These are phyloP conservation scores for Dipodomys merriami DNA, from an alignment of 2,113 vertebrate species.

Conservation along the genomic window DNA sequence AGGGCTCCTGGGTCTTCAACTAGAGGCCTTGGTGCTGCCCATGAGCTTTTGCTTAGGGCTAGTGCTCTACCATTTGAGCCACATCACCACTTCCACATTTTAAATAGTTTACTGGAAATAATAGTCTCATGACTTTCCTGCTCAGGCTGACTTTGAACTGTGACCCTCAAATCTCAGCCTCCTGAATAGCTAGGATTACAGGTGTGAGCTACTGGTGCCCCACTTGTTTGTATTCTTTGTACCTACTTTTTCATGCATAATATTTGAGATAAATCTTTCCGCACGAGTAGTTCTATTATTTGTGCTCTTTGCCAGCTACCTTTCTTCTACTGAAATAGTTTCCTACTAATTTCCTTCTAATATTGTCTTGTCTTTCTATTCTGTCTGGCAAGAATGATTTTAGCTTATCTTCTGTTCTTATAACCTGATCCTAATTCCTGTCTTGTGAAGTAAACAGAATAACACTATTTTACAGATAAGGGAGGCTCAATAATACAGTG, in stretches of 20 bases:
- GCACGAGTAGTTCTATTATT: neutral
- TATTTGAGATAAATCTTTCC: neutral
- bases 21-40: no score
- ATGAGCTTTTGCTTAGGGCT: no score
- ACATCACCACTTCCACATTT: no score
- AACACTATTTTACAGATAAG: neutral
- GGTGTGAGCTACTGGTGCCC: no score
- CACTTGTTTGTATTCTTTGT: neutral
- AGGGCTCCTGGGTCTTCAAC: no score
- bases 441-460: neutral
- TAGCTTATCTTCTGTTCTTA: neutral
- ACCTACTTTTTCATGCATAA: neutral
- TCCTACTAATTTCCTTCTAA: neutral
- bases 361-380: neutral
- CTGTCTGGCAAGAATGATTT: neutral
- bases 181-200: no score
- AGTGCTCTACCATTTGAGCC: no score
- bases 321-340: slow-evolving; percentile 40
- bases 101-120: no score
- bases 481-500: neutral
- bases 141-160: no score
- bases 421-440: neutral
- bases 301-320: neutral
- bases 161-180: no score
- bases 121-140: no score